A percentile compares a stretch with the other conserved stretches of the same genome.
Conservation (phyloP, 2,888 invertebrate genomes). For the Geotrupes spiniger region DNA sequence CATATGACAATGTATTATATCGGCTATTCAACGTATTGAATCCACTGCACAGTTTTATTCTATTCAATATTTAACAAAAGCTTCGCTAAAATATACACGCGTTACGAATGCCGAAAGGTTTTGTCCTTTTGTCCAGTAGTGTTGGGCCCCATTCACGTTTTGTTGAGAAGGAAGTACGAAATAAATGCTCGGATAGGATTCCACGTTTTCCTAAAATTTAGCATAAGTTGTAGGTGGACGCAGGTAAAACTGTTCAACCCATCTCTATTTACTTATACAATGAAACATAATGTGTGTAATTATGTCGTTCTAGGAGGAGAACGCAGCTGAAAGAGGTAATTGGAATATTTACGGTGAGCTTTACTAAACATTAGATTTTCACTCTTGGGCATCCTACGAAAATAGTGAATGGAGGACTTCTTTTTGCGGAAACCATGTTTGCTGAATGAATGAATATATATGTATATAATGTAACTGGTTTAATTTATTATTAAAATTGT, state of each 20-base stretch:
- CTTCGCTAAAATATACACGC: constrained; percentile 51
- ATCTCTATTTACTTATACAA: background rate
- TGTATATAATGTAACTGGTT: no score
- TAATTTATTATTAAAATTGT: no score
- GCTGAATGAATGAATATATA: no score
- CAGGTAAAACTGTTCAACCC: constrained; percentile 32
- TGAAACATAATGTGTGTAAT: constrained; percentile 20
- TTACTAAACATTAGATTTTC: constrained; percentile 9
- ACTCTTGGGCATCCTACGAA: constrained; percentile 8
- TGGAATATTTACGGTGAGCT: background rate
- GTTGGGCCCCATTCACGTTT: constrained; percentile 48
- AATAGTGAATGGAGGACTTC: constrained; percentile 10
- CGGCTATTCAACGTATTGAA: constrained; percentile 48
- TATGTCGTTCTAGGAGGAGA: constrained; percentile 18
- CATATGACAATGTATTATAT: constrained; percentile 53
- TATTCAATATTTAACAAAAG: constrained; percentile 44
- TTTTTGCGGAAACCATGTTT: constrained; percentile 4
- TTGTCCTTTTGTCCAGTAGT: constrained; percentile 47
- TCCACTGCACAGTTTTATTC: constrained; percentile 50
- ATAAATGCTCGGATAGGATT: constrained; percentile 43
- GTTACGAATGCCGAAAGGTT: constrained; percentile 52
- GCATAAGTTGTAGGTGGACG: constrained; percentile 39
- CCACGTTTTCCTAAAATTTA: constrained; percentile 43
- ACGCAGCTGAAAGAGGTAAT: constrained; percentile 19
- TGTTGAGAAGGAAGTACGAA: constrained; percentile 49